Conservation (phyloP, 2,113 vertebrate genomes). For the Psophia crepitans region DNA sequence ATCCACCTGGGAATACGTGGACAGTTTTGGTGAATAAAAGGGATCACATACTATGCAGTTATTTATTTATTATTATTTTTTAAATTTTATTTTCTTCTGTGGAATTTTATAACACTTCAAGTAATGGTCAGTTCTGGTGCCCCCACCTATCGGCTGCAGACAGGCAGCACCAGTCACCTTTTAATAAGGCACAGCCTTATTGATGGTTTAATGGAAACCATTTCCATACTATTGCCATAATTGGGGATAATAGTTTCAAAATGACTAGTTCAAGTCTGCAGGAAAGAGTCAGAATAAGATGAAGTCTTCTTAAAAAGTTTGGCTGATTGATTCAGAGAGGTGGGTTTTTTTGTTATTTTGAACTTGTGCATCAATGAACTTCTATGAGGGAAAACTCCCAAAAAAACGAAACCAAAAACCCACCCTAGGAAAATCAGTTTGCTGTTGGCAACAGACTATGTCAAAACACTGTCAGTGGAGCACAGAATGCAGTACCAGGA, state of each 20-base stretch:
- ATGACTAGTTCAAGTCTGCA: not conserved
- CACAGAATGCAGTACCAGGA: not conserved
- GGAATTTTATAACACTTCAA: not conserved
- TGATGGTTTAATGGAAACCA: not conserved
- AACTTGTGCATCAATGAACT: not conserved
- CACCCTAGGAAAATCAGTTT: not conserved
- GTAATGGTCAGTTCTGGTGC: not conserved
- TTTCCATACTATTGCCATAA: not conserved
- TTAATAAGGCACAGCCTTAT: not conserved
- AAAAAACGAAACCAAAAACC: not conserved
- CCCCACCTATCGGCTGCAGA: not conserved
- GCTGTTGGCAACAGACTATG: not conserved
- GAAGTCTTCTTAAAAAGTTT: not conserved
- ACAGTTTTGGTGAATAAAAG: constrained; percentile 13
- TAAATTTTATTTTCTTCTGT: not conserved
- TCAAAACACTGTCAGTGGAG: not conserved
- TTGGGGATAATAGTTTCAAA: not conserved
- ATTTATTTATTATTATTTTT: too few relatives aligned
- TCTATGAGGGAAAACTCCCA: too few relatives aligned
- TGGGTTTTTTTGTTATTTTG: not conserved
- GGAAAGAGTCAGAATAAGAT: not conserved
- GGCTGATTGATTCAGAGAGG: not conserved
- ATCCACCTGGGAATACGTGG: not conserved
- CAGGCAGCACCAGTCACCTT: not conserved
- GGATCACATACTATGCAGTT: not conserved